Percentiles rank a stretch among this genome's conserved stretches.
phyloP scores from a whole-genome alignment of 2,888 invertebrate genomes.

The Adela reaumurella region DNA sequence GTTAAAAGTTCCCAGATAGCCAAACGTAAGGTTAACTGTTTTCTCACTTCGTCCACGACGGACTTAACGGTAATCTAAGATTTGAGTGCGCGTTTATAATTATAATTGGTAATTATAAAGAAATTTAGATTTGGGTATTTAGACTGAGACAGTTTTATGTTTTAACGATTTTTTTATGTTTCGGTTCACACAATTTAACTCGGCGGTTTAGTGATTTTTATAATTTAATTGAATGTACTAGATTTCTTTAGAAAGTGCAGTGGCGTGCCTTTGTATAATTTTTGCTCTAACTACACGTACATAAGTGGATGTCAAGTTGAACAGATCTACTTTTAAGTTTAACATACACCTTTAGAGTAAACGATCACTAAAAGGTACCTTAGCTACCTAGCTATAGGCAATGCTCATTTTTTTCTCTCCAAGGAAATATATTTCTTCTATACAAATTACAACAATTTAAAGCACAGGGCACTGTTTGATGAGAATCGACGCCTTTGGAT shows the following conservation, averaged over 20 bases:
- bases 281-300: no score
- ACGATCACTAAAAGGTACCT: no score
- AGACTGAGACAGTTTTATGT: conserved; percentile 15
- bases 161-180: conserved; percentile 19
- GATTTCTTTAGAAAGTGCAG: neutral
- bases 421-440: no score
- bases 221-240: conserved; percentile 27
- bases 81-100: conserved; percentile 12
- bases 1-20: neutral
- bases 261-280: no score
- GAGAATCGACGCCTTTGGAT: no score
- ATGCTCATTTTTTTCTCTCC: no score
- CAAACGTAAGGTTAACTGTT: conserved; percentile 5
- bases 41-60: conserved; percentile 18
- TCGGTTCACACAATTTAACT: conserved; percentile 23
- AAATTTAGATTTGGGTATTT: conserved; percentile 14
- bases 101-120: conserved; percentile 20
- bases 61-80: conserved; percentile 1
- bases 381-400: no score
- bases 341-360: no score
- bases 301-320: no score
- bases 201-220: conserved; percentile 17
- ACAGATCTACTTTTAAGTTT: no score
- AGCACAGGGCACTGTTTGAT: no score
- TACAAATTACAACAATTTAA: no score